Base-by-base conservation (phyloP, 2,797 vertebrate species). In the Xenopus petersii region DNA sequence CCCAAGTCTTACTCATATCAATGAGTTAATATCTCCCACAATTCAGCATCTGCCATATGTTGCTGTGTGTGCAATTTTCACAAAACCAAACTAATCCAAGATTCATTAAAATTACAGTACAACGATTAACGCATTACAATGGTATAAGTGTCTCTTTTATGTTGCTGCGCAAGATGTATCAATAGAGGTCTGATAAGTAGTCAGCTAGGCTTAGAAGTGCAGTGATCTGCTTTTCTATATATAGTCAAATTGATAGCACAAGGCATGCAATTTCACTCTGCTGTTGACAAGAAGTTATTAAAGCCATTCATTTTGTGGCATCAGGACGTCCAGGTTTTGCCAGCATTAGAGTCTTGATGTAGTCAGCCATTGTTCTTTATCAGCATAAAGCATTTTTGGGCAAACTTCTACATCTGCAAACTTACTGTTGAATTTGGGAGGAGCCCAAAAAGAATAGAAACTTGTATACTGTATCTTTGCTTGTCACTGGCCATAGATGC, bases 91-190 rank as follows among this genome's bases (percentile, higher is more conserved):
- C 55, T 62, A 47, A 59, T 75, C 55, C 71, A 67, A 63, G 58
- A 61, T 77, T 72, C n/a, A 64, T 79, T 71, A 60, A 71, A 79
- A 79, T 71, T 81, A 65, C 46, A 74, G 70, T 64, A 42, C 62
- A 46, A 24, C 36, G 63, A 77, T 42, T 61, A 64, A 61, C 30
- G 48, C 33, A 59, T 77, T 68, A 72, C 70, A 63, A 68, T 71
- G 69, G 36, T 62, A 75, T 24, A 60, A 60, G 54, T 76, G 36
- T 55, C 66, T 71, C 64, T 68, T 64, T 77, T 64, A 48, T 71
- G 26, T 66, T 42, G 12, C 26, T 62, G 63, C 12, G 55, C 63
- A 58, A 42, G 36, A 70, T 64, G 55, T 68, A 60, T 77, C 70
- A 58, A 62, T 68, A 16, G 58, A 13, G 36, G 72, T 64, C 36